Evolutionary conservation across 2,888 invertebrate species (phyloP).

Genomic region (Phragmatobia fuliginosa): DNA sequence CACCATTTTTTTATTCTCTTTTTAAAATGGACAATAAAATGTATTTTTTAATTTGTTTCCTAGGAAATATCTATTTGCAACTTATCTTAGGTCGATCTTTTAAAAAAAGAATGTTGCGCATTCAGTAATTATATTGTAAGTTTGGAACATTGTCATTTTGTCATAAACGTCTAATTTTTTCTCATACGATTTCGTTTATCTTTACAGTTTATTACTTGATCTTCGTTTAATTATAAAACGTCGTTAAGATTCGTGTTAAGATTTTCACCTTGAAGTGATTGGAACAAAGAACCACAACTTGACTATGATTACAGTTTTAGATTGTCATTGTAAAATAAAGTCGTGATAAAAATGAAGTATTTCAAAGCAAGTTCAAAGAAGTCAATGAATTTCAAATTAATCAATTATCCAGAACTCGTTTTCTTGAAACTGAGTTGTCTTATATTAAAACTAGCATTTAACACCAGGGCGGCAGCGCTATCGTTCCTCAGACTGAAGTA

Average conservation of each 20-base stretch:
- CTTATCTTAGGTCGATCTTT: not conserved
- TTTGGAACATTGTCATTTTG: not conserved
- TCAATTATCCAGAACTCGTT: not conserved
- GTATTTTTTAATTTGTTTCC: not conserved
- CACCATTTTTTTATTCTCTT: constrained; percentile 1
- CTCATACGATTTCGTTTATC: not conserved
- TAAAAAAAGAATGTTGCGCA: not conserved
- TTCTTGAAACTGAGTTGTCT: not conserved
- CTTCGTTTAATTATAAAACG: not conserved
- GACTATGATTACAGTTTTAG: not conserved
- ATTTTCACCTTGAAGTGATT: not conserved
- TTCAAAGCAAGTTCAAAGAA: not conserved
- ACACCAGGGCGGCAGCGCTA: too few relatives aligned
- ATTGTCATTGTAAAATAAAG: not conserved
- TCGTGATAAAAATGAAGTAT: not conserved
- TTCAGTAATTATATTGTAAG: not conserved
- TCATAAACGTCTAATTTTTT: not conserved
- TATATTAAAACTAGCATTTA: not conserved
- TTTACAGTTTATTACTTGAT: not conserved
- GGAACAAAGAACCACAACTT: not conserved
- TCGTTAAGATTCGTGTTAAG: not conserved
- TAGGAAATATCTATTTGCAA: not conserved
- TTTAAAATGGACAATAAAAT: not conserved
- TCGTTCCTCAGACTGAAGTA: too few relatives aligned
- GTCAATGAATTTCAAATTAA: not conserved